These are phyloP conservation scores for Myotis lucifugus DNA, from an alignment of 2,113 vertebrate genomes.

Conservation along the genomic window DNA sequence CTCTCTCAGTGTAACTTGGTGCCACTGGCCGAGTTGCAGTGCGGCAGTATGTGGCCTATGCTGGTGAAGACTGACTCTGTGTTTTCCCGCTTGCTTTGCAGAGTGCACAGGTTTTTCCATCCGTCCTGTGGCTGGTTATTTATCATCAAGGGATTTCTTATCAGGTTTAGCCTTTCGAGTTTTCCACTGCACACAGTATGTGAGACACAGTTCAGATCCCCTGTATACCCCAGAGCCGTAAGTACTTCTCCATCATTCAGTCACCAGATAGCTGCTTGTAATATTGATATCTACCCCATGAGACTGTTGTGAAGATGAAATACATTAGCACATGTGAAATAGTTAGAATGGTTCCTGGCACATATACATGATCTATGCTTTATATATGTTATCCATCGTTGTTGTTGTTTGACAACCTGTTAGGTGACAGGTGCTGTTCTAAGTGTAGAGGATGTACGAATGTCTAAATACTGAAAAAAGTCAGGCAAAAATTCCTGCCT, in stretches of 20 bases:
- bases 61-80: neutral
- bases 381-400: neutral
- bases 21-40: neutral
- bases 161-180: conserved; percentile 98
- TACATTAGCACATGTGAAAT: neutral
- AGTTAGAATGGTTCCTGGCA: neutral
- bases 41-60: neutral
- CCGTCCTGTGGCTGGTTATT: conserved; percentile 96
- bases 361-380: neutral
- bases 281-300: neutral
- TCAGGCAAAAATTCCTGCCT: conserved; percentile 9
- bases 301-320: neutral
- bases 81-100: conserved; percentile 80
- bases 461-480: conserved; percentile 19
- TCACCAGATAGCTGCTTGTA: neutral
- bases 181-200: conserved; percentile 98
- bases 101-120: conserved; percentile 96
- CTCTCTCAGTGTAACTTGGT: neutral
- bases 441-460: neutral
- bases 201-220: conserved; percentile 97
- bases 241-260: conserved; percentile 81
- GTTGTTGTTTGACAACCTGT: neutral
- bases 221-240: conserved; percentile 99
- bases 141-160: conserved; percentile 97
- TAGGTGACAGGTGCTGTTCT: neutral